Evolutionary conservation across 2,797 vertebrate genomes (phyloP).

Genomic region (Halcyon badia): DNA sequence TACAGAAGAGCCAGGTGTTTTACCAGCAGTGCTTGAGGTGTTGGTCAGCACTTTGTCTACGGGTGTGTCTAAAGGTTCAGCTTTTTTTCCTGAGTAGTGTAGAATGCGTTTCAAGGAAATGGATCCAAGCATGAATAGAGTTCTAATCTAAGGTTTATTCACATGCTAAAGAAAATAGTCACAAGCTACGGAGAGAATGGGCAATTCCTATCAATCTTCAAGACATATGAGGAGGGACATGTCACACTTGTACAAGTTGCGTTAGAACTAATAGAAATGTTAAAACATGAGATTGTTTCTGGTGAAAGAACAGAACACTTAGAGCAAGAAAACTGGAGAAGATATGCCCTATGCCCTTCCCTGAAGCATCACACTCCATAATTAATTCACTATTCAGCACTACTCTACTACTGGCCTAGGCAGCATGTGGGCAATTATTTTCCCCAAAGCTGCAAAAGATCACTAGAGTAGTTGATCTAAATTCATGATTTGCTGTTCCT

Average conservation of each 20-base stretch:
- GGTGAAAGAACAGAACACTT: background rate
- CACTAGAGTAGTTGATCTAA: background rate
- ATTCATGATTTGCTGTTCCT: background rate
- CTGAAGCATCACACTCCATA: background rate
- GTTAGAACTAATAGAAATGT: background rate
- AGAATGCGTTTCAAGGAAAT: background rate
- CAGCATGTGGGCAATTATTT: background rate
- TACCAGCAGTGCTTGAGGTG: background rate
- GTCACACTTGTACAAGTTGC: background rate
- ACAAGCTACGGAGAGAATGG: background rate
- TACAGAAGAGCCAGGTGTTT: background rate
- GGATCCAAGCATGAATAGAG: background rate
- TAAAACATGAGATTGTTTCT: background rate
- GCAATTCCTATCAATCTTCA: background rate
- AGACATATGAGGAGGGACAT: background rate
- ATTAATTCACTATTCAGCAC: background rate
- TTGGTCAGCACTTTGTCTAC: background rate
- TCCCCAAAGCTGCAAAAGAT: background rate
- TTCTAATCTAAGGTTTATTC: too few relatives aligned
- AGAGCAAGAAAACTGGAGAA: background rate
- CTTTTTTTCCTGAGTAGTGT: background rate
- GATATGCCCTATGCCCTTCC: background rate
- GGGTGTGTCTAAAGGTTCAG: background rate
- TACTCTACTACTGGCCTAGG: background rate
- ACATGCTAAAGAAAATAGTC: background rate